Conservation (phyloP, 2,113 vertebrate species). For the Mionectes macconnelli region DNA sequence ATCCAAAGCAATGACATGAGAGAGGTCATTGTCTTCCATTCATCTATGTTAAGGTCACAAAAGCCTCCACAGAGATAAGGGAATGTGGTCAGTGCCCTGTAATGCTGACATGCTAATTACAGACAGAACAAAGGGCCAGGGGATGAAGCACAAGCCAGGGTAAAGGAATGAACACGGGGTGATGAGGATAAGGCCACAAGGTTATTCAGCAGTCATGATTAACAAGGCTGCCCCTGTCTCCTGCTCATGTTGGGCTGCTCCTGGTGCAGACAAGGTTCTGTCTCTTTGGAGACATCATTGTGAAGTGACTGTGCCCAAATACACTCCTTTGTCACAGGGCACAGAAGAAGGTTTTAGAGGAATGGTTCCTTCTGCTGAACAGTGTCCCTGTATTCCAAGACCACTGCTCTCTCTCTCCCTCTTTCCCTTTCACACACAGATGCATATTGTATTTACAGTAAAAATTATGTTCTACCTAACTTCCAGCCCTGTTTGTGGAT, state of each 20-base stretch:
- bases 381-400: not conserved
- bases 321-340: not conserved
- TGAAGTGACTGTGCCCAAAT: not conserved
- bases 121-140: not conserved
- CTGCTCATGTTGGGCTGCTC: not conserved
- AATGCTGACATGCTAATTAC: constrained; percentile 21
- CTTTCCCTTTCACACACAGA: not conserved
- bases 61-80: constrained; percentile 9
- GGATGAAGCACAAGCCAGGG: not conserved
- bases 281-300: not conserved
- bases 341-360: not conserved
- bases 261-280: not conserved
- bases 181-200: not conserved
- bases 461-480: not conserved
- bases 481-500: not conserved
- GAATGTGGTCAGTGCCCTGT: not conserved
- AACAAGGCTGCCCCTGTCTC: constrained; percentile 13
- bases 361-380: not conserved
- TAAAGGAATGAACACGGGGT: not conserved
- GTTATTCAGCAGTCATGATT: not conserved
- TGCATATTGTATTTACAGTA: not conserved
- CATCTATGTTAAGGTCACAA: not conserved
- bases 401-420: not conserved
- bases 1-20: not conserved
- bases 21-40: not conserved